Conservation (phyloP, 2,888 invertebrate genomes). For the Nemurella pictetii region DNA sequence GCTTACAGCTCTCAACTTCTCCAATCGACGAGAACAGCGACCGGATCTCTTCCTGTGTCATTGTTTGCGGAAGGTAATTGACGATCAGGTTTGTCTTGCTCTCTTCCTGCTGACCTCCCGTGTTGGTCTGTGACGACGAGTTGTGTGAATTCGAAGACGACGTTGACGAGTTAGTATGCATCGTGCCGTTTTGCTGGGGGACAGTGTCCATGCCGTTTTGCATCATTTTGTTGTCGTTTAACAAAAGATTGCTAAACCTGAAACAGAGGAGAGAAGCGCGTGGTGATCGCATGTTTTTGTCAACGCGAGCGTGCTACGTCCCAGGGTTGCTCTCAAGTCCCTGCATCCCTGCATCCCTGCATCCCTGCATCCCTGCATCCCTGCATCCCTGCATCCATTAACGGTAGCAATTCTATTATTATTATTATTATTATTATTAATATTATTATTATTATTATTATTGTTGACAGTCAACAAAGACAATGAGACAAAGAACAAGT, state of each 20-base stretch:
- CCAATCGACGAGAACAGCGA: slow-evolving; percentile 98
- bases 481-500: too few relatives aligned
- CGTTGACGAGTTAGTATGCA: slow-evolving; percentile 50
- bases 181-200: slow-evolving; percentile 79
- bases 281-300: too few relatives aligned
- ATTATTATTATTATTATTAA: too few relatives aligned
- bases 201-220: slow-evolving; percentile 80
- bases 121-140: slow-evolving; percentile 51
- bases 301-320: too few relatives aligned
- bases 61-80: slow-evolving; percentile 98
- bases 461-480: too few relatives aligned
- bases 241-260: slow-evolving; percentile 41
- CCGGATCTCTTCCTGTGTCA: slow-evolving; percentile 99
- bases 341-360: too few relatives aligned
- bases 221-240: slow-evolving; percentile 61
- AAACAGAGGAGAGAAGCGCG: slow-evolving; percentile 33
- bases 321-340: too few relatives aligned
- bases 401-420: too few relatives aligned
- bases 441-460: too few relatives aligned
- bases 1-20: slow-evolving; percentile 98
- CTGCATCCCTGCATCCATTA: too few relatives aligned
- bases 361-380: too few relatives aligned
- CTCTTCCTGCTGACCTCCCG: slow-evolving; percentile 75
- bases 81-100: slow-evolving; percentile 99
- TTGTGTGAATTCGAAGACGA: slow-evolving; percentile 49